These are phyloP conservation scores for Argentina silus DNA, from an alignment of 2,797 vertebrate genomes.

Conservation along the genomic window DNA sequence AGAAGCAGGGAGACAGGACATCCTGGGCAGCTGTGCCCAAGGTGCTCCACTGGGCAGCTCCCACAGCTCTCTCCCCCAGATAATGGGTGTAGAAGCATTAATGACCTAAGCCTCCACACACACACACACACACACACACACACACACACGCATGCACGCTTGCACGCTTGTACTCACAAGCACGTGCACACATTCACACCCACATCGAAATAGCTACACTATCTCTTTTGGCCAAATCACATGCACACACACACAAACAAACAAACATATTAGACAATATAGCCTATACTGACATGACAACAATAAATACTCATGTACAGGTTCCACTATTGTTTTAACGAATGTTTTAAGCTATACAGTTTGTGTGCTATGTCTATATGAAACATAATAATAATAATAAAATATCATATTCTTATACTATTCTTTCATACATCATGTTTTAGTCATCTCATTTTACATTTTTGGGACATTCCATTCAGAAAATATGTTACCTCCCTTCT, in stretches of 20 bases:
- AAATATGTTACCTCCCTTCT: neutral
- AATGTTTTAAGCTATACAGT: neutral
- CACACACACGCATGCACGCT: neutral
- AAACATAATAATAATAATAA: neutral
- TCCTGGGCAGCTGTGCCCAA: conserved; percentile 19
- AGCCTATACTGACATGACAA: neutral
- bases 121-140: neutral
- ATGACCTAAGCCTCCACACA: neutral
- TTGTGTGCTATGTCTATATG: neutral
- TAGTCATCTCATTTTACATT: neutral
- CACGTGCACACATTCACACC: neutral
- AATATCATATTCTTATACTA: neutral
- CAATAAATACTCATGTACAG: neutral
- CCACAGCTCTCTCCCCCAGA: neutral
- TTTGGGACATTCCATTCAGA: conserved; percentile 1
- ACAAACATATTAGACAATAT: neutral
- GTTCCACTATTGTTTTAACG: neutral
- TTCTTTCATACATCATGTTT: neutral
- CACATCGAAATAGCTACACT: neutral
- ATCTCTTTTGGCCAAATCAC: no score
- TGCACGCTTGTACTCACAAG: neutral
- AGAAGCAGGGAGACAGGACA: conserved; percentile 13
- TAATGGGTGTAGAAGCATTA: neutral
- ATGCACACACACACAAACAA: neutral
- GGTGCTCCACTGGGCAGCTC: neutral